Evolutionary conservation across 2,797 vertebrate species (phyloP), one percentile per base, ranked within the genome.

Genomic region (Pangasius mekongensis): DNA sequence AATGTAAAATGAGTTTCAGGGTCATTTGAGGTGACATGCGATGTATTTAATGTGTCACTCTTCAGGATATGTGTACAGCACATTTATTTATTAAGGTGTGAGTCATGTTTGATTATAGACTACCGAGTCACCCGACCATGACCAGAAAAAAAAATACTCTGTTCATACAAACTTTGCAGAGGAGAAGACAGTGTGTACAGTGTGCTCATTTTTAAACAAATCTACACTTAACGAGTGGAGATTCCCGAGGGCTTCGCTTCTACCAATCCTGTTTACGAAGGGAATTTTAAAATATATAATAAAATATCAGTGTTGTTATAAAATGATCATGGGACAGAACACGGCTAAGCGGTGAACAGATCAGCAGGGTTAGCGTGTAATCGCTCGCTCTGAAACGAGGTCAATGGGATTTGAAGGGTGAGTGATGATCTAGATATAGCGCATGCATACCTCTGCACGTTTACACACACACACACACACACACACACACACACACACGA

Each of bases 341-440:
- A 47, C 6, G 58, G 58, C 24, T 83, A 39, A 83, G 39, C 81
- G 11, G 81, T 47, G 80, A 30, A 5, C 81, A 64, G 81, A 83
- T 83, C 39, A 83, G 58, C 27, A 1, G 33, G 14, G 81, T 66
- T 83, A 64, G 60, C 8, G 9, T 47, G 60, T 83, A 83, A 64
- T 83, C 60, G 8, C 82, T 85, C 67, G 86, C 78, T 81, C 74
- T 81, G 84, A 90, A 86, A 89, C 88, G 77, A 88, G 86, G 87
- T 89, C 89, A 91, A 90, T 89, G 86, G 84, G 90, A 91, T 92
- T 92, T 88, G 88, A 90, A 78, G 27, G 69, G 84, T 91, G 77
- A 92, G 88, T 86, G 87, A 87, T 30, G 74, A 78, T 89, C 89
- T 89, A 90, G 91, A 91, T 91, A 91, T 92, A 92, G 90, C 78